These are phyloP conservation scores for Archocentrus centrarchus DNA, from an alignment of 2,113 vertebrate species.

Conservation along the genomic window DNA sequence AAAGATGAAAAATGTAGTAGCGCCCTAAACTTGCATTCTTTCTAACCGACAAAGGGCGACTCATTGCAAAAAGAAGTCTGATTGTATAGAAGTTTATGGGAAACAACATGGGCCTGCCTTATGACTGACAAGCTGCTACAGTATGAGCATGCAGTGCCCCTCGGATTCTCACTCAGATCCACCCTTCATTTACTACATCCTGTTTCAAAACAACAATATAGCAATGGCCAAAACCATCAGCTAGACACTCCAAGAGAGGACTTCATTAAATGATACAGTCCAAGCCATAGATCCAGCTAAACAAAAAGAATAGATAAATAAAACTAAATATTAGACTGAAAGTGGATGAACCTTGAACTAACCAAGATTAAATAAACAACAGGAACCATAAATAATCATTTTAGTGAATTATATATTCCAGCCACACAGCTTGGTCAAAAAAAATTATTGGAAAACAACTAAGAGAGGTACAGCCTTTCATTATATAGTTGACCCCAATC, in stretches of 20 bases:
- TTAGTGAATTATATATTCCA: not conserved
- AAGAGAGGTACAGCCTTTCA: not conserved
- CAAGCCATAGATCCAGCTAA: not conserved
- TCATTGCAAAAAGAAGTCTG: not conserved
- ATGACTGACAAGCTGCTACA: not conserved
- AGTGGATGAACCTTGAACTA: not conserved
- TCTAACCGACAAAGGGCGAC: not conserved
- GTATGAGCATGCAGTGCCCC: not conserved
- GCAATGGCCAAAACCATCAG: not conserved
- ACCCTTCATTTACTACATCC: not conserved
- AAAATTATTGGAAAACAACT: not conserved
- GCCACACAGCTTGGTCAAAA: not conserved
- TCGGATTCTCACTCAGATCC: not conserved
- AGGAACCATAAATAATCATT: not conserved
- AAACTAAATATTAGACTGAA: not conserved
- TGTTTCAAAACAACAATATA: not conserved
- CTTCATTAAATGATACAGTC: not conserved
- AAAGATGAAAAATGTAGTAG: not conserved
- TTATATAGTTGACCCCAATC: not conserved
- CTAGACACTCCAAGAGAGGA: not conserved
- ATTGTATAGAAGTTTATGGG: not conserved
- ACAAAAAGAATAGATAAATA: not conserved
- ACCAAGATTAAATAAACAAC: not conserved
- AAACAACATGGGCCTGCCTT: not conserved
- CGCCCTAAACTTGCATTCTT: not conserved